Percentiles rank a stretch among this genome's conserved stretches.
phyloP scores from a whole-genome alignment of 2,888 invertebrate species.

The Octonoba sinensis region DNA sequence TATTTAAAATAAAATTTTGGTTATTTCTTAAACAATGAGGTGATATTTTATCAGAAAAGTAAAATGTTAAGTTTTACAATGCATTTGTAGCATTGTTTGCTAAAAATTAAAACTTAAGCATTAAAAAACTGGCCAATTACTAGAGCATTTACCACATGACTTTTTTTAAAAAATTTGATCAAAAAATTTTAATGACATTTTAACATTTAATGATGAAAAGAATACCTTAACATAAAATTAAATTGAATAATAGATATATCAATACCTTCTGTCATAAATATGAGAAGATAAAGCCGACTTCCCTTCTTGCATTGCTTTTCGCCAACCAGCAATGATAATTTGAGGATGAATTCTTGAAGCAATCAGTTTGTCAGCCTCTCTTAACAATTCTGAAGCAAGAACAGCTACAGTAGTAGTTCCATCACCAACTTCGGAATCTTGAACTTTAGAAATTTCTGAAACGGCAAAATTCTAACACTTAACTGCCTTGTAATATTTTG shows the following conservation, averaged over 20 bases:
- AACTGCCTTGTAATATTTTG: no score
- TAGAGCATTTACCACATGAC: no score
- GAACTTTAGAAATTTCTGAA: slow-evolving; percentile 93
- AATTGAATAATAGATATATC: slow-evolving; percentile 9
- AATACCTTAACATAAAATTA: neutral
- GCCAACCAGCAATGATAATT: slow-evolving; percentile 96
- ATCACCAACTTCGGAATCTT: slow-evolving; percentile 99
- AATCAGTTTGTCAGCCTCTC: slow-evolving; percentile 94
- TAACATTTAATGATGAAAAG: neutral
- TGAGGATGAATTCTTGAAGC: slow-evolving; percentile 97
- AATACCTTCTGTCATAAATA: slow-evolving; percentile 83
- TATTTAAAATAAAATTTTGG: no score
- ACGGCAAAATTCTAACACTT: neutral
- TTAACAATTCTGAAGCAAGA: slow-evolving; percentile 90
- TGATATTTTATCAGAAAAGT: no score
- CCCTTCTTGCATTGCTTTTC: slow-evolving; percentile 87
- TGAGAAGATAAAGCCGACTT: slow-evolving; percentile 83
- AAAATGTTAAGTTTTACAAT: no score
- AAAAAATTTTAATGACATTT: neutral
- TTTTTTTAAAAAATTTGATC: neutral
- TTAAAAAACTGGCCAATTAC: no score
- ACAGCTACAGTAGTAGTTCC: slow-evolving; percentile 99
- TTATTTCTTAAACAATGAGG: no score
- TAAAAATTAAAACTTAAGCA: no score
- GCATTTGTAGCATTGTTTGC: no score